These are phyloP conservation scores for Abramis brama DNA, from an alignment of 2,113 vertebrate genomes.

Conservation along the genomic window DNA sequence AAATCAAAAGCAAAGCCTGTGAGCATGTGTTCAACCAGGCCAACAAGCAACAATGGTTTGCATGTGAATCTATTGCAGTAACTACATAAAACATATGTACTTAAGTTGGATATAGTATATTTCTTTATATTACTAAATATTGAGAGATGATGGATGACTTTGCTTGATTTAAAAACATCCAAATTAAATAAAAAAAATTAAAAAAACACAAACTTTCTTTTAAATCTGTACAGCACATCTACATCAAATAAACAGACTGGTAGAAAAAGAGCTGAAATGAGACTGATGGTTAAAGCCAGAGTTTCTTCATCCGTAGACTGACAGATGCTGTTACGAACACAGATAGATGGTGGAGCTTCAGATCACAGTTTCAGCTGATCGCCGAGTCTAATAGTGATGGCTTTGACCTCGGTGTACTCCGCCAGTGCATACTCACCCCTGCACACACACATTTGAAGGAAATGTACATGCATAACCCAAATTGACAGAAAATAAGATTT, in stretches of 20 bases:
- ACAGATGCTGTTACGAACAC: background rate
- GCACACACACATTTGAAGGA: conserved; percentile 47
- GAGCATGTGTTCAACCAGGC: background rate
- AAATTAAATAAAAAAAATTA: conserved; percentile 44
- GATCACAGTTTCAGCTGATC: conserved; percentile 79
- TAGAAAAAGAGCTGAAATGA: background rate
- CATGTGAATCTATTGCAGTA: background rate
- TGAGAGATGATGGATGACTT: conserved; percentile 8
- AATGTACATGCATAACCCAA: background rate
- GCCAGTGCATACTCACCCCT: conserved; percentile 92
- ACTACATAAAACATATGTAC: background rate
- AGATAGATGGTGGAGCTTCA: background rate
- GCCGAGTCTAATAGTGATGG: conserved; percentile 90
- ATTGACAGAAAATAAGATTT: background rate
- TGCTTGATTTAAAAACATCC: conserved; percentile 36
- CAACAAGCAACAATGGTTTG: background rate
- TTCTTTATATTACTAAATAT: conserved; percentile 26
- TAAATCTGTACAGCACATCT: conserved; percentile 53
- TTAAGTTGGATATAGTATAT: background rate
- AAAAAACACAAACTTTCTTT: conserved; percentile 35
- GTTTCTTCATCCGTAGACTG: conserved; percentile 17
- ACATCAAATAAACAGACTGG: conserved; percentile 33
- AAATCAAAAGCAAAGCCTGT: background rate
- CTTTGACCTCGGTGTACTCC: conserved; percentile 93
- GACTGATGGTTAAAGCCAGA: background rate